phyloP scores from a whole-genome alignment of 2,113 vertebrate genomes.

The Pampusana beccarii region DNA sequence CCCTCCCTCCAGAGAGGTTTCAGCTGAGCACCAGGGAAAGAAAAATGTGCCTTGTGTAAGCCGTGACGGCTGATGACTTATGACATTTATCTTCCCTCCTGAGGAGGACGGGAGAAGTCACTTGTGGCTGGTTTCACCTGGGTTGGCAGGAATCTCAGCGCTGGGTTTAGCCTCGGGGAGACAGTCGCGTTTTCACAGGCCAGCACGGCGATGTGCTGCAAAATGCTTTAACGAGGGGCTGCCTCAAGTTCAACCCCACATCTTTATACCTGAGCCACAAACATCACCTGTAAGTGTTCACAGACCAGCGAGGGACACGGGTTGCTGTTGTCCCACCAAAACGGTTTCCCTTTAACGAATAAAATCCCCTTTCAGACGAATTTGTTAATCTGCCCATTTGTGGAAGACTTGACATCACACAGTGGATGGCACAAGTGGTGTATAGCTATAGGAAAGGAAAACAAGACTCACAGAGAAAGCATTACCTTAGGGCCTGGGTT shows the following conservation, averaged over 20 bases:
- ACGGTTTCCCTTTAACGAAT: neutral
- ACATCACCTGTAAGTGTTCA: neutral
- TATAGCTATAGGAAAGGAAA: neutral
- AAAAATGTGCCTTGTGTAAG: conserved; percentile 23
- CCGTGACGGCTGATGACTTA: conserved; percentile 29
- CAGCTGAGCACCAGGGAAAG: neutral
- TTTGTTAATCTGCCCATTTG: neutral
- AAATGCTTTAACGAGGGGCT: neutral
- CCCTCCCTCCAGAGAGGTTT: neutral
- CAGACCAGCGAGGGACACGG: neutral
- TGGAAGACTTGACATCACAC: neutral
- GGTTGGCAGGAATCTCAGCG: conserved; percentile 9
- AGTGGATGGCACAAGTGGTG: fast-evolving
- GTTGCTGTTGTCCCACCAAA: neutral
- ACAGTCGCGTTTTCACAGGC: neutral
- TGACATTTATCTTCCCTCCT: conserved; percentile 61
- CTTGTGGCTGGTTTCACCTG: conserved; percentile 48
- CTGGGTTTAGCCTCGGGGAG: neutral
- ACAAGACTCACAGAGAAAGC: neutral
- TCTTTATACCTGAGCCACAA: neutral
- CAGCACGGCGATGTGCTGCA: neutral
- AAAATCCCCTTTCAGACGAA: neutral
- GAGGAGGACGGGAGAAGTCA: conserved; percentile 4
- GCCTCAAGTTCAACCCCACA: neutral
- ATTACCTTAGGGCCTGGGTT: no score